Base-by-base conservation (phyloP, 1,140 invertebrate genomes). In the Lordiphosa stackelbergi region DNA sequence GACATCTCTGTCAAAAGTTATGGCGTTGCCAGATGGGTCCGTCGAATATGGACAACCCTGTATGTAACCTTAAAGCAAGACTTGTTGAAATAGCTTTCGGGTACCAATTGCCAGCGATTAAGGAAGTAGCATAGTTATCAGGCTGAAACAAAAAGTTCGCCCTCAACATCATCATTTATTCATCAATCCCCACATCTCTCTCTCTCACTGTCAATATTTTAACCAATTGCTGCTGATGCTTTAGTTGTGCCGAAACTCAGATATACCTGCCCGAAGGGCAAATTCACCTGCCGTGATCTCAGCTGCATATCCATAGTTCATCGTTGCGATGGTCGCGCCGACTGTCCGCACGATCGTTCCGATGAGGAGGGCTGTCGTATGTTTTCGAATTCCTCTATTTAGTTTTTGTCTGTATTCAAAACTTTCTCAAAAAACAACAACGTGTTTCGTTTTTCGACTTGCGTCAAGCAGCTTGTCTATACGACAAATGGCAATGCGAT, bases 251-350 rank as follows among this genome's bases (percentile, higher is more conserved):
- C 85, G 16, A 69, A 71, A 41, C 38, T 87, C 28, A 69, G 69
- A 16, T 87, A 69, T 47, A 86, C 73, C 5, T 91, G 90, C 86
- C 89, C 90, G 61, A 84, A 88, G 69, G 89, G 88, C 86, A 90
- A 91, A 75, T 91, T 90, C 85, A 90, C 90, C 64, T 93, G 92
- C 73, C 89, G 88, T 35, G 92, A 93, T 83, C 89, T 91, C 36
- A 90, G 90, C 85, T 96, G 94, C 85, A 93, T 96, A 66, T 91
- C 92, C 19, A 90, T 91, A n/a, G 84, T 90, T 3, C 77, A 90
- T 57, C 88, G 90, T 16, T 93, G 92, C 64, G 89, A 85, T 73
- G 85, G 87, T 45, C 69, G 69, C 6, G 87, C 83, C 63, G 90
- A 91, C 85, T 92, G 92, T 86, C 88, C 88, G 22, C 88, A 90